Evolutionary conservation across 2,797 vertebrate genomes (phyloP), one percentile per base, ranked within the genome.

Genomic region (Xenops minutus): DNA sequence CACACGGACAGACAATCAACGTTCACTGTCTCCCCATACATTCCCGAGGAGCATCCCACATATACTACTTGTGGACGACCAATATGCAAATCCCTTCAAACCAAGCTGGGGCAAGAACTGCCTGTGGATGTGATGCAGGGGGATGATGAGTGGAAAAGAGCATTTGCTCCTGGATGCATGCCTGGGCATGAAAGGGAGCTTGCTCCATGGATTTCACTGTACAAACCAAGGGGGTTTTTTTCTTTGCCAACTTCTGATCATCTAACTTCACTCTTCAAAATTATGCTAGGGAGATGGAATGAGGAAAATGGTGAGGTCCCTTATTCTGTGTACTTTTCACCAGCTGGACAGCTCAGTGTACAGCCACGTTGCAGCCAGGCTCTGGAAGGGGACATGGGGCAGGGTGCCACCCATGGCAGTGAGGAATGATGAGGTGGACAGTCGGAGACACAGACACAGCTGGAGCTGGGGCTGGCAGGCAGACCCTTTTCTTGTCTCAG

Each of bases 251-350:
- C 13, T 82, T 91, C 27, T 55, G 55, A 51, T 82, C 55, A 55
- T 52, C 55, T 87, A 64, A 52, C 29, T 66, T 46, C 51, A 32
- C 24, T 83, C 52, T 83, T 1, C 3, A 86, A 92, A 84, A 85
- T 67, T 4, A 52, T 32, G 13, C 2, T 0, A 1, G 4, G 29
- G 12, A n/a, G 7, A 22, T 32, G 24, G 49, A 81, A 63, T 48
- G 48, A 44, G 9, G 11, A 16, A 89, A 88, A 75, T 0, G 2
- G 36, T n/a, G 59, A 81, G 9, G 24, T 19, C 46, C 34, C 58
- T 81, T 58, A 56, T 1, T 4, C 36, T 48, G 36, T 37, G 21
- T 80, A 36, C 9, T 74, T 68, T 83, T 52, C 52, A 88, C 18
- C 88, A 71, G 52, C 55, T 74, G 72, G 55, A 62, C n/a, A 1